phyloP scores from a whole-genome alignment of 2,888 invertebrate species.

The Coronaproctus castanopsis region DNA sequence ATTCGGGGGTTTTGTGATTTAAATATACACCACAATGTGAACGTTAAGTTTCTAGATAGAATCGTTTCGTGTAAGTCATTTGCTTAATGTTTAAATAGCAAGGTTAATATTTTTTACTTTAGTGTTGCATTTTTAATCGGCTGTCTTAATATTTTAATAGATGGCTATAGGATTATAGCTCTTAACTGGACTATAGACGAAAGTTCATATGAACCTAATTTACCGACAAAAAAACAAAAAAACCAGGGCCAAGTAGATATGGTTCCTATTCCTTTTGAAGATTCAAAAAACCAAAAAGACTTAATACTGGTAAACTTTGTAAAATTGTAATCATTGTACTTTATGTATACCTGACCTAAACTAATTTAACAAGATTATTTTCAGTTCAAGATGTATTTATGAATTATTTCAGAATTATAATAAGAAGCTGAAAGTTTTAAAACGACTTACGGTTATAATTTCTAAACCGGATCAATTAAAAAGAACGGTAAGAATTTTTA shows the following conservation, averaged over 20 bases:
- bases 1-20: conserved; percentile 8
- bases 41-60: conserved; percentile 1
- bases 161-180: conserved; percentile 8
- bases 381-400: too few relatives aligned
- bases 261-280: conserved; percentile 2
- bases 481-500: neutral
- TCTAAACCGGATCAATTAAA: neutral
- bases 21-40: conserved; percentile 1
- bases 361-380: too few relatives aligned
- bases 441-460: conserved; percentile 7
- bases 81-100: neutral
- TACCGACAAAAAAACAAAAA: conserved; percentile 5
- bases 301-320: neutral
- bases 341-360: too few relatives aligned
- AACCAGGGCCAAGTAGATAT: neutral
- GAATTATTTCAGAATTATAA: conserved; percentile 6
- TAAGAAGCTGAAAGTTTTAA: conserved; percentile 5
- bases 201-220: conserved; percentile 2
- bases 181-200: conserved; percentile 9
- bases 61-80: conserved; percentile 3
- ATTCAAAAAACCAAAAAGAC: neutral
- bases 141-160: neutral
- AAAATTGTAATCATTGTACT: too few relatives aligned
- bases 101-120: neutral
- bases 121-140: too few relatives aligned